phyloP scores from a whole-genome alignment of 2,113 vertebrate genomes.

The Notarius lentiginosus region DNA sequence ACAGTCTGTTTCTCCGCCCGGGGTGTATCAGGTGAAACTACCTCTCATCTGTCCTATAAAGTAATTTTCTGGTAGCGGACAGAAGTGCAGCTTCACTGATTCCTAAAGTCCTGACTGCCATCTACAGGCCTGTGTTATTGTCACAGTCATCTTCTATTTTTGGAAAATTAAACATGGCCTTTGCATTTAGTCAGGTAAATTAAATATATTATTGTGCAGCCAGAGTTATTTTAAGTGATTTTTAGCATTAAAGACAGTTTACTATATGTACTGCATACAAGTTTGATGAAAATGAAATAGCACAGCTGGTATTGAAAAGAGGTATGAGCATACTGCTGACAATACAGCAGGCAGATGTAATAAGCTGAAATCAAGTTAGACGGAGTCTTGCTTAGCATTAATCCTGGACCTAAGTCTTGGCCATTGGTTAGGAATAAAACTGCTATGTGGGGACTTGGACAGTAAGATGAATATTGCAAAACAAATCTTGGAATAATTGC shows the following conservation, averaged over 20 bases:
- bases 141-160: conserved; percentile 25
- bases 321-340: conserved; percentile 25
- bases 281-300: conserved; percentile 38
- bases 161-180: conserved; percentile 16
- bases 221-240: conserved; percentile 25
- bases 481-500: conserved; percentile 43
- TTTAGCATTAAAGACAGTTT: conserved; percentile 25
- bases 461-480: conserved; percentile 46
- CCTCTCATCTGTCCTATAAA: conserved; percentile 60
- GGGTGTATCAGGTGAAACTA: conserved; percentile 57
- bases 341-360: conserved; percentile 30
- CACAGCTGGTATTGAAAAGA: conserved; percentile 22
- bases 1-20: neutral
- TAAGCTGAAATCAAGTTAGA: conserved; percentile 40
- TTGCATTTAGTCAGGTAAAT: conserved; percentile 24
- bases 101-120: conserved; percentile 77
- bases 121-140: conserved; percentile 70
- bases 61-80: neutral
- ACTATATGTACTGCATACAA: conserved; percentile 10
- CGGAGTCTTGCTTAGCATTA: conserved; percentile 37
- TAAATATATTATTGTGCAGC: conserved; percentile 31
- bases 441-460: conserved; percentile 41
- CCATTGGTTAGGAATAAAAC: conserved; percentile 37
- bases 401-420: conserved; percentile 24
- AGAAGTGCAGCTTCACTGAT: conserved; percentile 44